Evolutionary conservation across 2,888 invertebrate species (phyloP).

Genomic region (Drymonia ruficornis): DNA sequence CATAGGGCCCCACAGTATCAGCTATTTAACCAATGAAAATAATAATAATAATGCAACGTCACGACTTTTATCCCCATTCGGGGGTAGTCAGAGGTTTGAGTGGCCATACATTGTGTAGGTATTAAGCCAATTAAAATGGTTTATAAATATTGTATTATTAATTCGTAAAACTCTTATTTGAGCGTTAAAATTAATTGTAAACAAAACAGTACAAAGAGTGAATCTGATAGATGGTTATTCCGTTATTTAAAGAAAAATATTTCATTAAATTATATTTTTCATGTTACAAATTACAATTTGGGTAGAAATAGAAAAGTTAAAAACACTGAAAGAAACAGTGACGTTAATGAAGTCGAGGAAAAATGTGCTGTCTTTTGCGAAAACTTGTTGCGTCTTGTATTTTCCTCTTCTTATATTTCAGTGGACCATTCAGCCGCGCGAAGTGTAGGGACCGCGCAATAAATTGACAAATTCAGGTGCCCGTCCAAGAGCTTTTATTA

Average conservation of each 20-base stretch:
- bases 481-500: constrained; percentile 20
- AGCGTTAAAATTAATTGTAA: constrained; percentile 20
- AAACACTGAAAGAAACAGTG: constrained; percentile 31
- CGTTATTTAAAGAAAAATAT: no score
- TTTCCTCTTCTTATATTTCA: constrained; percentile 43
- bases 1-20: no score
- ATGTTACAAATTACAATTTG: not conserved
- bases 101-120: no score
- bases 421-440: constrained; percentile 21
- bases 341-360: constrained; percentile 54
- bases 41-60: no score
- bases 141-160: not conserved
- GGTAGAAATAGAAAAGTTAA: constrained; percentile 2
- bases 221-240: not conserved
- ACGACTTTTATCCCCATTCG: no score
- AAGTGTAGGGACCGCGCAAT: constrained; percentile 1
- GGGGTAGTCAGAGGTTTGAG: no score
- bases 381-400: constrained; percentile 65
- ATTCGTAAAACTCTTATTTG: constrained; percentile 13
- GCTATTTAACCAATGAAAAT: no score
- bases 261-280: constrained; percentile 1
- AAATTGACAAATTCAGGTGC: constrained; percentile 5
- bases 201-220: constrained; percentile 14
- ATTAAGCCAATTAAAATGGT: no score
- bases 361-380: constrained; percentile 51